A percentile compares a stretch with the other conserved stretches of the same genome.
Evolutionary conservation across 2,888 invertebrate genomes (phyloP).

Genomic region (Frankliniella fusca): DNA sequence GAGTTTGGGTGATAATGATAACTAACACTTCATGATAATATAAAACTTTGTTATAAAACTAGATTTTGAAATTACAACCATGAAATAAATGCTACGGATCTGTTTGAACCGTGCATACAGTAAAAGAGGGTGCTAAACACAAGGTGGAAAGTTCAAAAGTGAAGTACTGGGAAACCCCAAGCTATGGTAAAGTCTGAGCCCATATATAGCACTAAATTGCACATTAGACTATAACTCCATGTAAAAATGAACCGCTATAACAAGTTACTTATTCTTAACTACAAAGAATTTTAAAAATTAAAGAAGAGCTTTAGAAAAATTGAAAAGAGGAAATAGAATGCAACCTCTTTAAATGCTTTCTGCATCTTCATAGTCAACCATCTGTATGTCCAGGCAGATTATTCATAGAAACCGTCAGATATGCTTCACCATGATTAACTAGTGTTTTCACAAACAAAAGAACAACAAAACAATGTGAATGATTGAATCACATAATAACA

Average conservation of each 20-base stretch:
- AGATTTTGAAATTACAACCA: background rate
- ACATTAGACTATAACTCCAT: background rate
- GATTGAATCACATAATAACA: background rate
- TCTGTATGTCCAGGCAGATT: too few relatives aligned
- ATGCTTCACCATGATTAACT: slow-evolving; percentile 16
- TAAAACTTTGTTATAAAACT: background rate
- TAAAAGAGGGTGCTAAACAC: background rate
- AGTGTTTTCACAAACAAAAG: slow-evolving; percentile 1
- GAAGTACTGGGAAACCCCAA: background rate
- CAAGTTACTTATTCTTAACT: background rate
- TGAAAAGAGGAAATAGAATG: background rate
- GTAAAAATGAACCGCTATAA: background rate
- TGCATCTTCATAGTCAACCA: too few relatives aligned
- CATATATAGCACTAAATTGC: background rate
- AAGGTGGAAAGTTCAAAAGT: background rate
- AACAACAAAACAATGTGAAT: slow-evolving; percentile 12
- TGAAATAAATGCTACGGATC: background rate
- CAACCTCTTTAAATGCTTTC: too few relatives aligned
- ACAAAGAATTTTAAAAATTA: background rate
- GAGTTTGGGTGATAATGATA: background rate
- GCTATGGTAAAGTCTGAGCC: background rate
- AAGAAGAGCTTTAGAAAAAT: background rate
- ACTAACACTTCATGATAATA: background rate
- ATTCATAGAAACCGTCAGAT: background rate
- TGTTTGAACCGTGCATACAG: background rate